Evolutionary conservation across 2,113 vertebrate species (phyloP).

Genomic region (Rhabdornis inornatus): DNA sequence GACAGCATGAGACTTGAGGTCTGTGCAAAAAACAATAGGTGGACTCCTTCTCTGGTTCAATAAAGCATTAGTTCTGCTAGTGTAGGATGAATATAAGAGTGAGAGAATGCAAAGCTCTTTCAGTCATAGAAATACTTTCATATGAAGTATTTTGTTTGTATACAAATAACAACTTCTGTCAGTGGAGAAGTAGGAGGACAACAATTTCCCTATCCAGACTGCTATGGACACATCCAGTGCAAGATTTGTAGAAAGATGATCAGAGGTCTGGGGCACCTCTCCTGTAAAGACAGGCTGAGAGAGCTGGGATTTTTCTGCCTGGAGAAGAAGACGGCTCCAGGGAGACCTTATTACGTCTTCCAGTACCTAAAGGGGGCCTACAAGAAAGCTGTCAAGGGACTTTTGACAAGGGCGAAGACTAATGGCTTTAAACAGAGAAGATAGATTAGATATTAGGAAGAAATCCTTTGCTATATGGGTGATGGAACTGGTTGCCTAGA

Average conservation of each 20-base stretch:
- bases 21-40: neutral
- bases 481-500: neutral
- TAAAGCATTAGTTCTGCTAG: neutral
- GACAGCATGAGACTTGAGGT: rapidly evolving
- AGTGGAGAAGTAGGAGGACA: neutral
- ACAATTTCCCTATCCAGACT: neutral
- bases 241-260: neutral
- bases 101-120: neutral
- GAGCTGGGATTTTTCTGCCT: neutral
- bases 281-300: neutral
- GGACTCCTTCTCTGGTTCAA: neutral
- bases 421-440: neutral
- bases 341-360: neutral
- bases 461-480: neutral
- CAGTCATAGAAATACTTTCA: neutral
- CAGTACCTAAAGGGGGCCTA: neutral
- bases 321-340: neutral
- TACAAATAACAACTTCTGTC: neutral
- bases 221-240: neutral
- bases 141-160: neutral
- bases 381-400: neutral
- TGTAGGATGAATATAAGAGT: neutral
- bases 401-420: neutral
- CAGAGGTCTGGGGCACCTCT: neutral
- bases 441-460: neutral